Evolutionary conservation across 2,888 invertebrate species (phyloP).

Genomic region (Pyrrhosoma nymphula): DNA sequence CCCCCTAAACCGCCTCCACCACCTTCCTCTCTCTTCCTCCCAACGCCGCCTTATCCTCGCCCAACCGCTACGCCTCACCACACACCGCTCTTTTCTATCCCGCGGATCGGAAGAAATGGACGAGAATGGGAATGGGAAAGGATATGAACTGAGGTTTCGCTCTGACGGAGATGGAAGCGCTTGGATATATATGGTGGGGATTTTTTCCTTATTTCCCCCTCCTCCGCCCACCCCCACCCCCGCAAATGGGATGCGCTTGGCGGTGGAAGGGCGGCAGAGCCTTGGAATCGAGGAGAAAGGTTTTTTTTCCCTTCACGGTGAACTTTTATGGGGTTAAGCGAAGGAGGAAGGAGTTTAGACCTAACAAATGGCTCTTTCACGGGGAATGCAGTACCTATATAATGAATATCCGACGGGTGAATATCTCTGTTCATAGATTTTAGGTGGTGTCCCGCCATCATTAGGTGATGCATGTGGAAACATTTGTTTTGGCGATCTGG

Average conservation of each 20-base stretch:
- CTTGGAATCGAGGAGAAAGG: not conserved
- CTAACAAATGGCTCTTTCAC: not conserved
- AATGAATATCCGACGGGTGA: not conserved
- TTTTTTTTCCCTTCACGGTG: not conserved
- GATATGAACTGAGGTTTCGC: constrained; percentile 47
- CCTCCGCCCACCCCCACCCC: not conserved
- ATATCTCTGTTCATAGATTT: not conserved
- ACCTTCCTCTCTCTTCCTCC: constrained; percentile 71
- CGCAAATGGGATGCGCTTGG: not conserved
- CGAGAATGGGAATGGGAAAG: not conserved
- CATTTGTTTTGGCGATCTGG: not conserved
- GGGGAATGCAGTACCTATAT: not conserved
- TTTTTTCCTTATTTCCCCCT: not conserved
- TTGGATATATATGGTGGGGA: not conserved
- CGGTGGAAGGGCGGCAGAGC: not conserved
- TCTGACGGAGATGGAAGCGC: constrained; percentile 46
- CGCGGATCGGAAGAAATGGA: constrained; percentile 25
- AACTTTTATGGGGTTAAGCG: not conserved
- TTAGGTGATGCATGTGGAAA: not conserved
- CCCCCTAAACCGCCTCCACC: constrained; percentile 70
- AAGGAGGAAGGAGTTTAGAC: not conserved
- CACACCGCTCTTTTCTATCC: not conserved
- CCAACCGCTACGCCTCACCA: constrained; percentile 56
- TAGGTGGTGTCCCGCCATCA: not conserved
- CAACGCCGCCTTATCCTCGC: constrained; percentile 76